These are phyloP conservation scores for human DNA, from an alignment of 2,113 vertebrate species.

Conservation along the genomic window GRCh38 chr20:37134001-37134500, in stretches of 20 bases:
- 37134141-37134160: not conserved
- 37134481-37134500: too few species aligned
- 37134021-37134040: not conserved
- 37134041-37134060: not conserved
- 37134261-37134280: not conserved
- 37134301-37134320: not conserved
- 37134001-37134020: not conserved
- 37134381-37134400: not conserved
- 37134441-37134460: not conserved
- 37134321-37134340: not conserved
- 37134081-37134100: not conserved
- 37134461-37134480: not conserved
- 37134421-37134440: not conserved
- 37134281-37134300: not conserved
- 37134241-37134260: not conserved
- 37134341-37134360: not conserved
- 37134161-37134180: not conserved
- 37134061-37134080: not conserved
- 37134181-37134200: not conserved
- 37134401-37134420: not conserved
- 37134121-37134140: not conserved
- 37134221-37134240: not conserved
- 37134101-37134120: not conserved
- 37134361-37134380: not conserved
- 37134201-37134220: not conserved